Evolutionary conservation across 2,888 invertebrate species (phyloP).

Genomic region (Cybosia mesomella): DNA sequence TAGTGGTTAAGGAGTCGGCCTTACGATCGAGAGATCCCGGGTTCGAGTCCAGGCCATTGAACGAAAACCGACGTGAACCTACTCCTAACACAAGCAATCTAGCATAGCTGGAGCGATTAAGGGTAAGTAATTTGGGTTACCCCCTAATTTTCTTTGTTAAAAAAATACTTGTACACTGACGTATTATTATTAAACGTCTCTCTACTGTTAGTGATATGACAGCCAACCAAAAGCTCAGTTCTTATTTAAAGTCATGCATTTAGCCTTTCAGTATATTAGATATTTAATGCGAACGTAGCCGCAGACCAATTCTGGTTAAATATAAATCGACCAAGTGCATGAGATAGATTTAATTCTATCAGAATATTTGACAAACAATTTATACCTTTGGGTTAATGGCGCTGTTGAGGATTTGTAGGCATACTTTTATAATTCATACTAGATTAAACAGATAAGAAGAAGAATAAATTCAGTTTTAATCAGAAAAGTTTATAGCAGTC

Average conservation of each 20-base stretch:
- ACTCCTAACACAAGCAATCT: no score
- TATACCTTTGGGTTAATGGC: neutral
- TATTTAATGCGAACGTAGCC: neutral
- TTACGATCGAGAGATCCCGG: no score
- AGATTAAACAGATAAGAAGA: conserved; percentile 4
- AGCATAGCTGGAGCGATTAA: no score
- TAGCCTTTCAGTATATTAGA: neutral
- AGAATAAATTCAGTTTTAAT: neutral
- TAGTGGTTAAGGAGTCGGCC: no score
- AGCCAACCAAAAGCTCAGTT: neutral
- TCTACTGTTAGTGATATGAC: neutral
- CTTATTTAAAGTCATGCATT: neutral
- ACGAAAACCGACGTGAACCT: no score
- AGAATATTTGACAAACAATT: no score
- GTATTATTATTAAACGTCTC: neutral
- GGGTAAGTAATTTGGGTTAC: no score
- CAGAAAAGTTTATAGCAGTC: neutral
- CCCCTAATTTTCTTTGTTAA: no score
- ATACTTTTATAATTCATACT: conserved; percentile 4
- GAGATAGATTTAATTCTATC: neutral
- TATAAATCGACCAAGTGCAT: neutral
- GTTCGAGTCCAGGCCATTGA: no score
- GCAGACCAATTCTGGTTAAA: neutral
- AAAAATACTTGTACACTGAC: no score
- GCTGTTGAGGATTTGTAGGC: neutral